Evolutionary conservation across 2,888 invertebrate genomes (phyloP), one percentile per base, ranked within the genome.

Genomic region (Pyralis farinalis): DNA sequence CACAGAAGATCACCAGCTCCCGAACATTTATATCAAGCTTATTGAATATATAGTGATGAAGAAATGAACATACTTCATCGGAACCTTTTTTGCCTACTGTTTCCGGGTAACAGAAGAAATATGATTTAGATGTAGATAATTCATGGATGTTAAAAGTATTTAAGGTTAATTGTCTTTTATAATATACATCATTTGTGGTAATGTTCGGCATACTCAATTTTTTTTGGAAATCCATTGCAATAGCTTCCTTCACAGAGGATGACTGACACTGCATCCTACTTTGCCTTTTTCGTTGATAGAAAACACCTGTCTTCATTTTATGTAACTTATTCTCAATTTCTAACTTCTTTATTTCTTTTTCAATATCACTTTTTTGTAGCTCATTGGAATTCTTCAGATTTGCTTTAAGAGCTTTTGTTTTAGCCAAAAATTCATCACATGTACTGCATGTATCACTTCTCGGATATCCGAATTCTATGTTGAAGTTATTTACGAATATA

Each of bases 131-230:
- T 43, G 37, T 42, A 21, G 49, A 31, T 20, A 61, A 42, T 11
- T 36, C 49, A 43, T 61, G 55, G 31, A 59, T 35, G 45, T 55
- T 59, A 39, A 58, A 55, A 25, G 47, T 49, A 37, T 54, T 49
- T 36, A 50, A 38, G 27, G 53, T 43, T 37, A 59, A 16, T 4
- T 16, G 16, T 3, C 16, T 4, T 4, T 16, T 16, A 4, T 16
- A 16, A 16, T 16, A 16, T 4, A 16, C 51, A 42, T 63, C 52
- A 40, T 61, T 63, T 30, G 55, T 57, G 31, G 52, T 44, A 12
- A 58, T 54, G 47, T 63, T 64, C 37, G 53, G 53, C 44, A 51
- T n/a, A 2, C 40, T 37, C 20, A 55, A 34, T 46, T 58, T 58
- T 25, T 53, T 55, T 43, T 59, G 46, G 16, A 36, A 40, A 25